Conservation (phyloP, 2,113 vertebrate species). For the Morone chrysops region DNA sequence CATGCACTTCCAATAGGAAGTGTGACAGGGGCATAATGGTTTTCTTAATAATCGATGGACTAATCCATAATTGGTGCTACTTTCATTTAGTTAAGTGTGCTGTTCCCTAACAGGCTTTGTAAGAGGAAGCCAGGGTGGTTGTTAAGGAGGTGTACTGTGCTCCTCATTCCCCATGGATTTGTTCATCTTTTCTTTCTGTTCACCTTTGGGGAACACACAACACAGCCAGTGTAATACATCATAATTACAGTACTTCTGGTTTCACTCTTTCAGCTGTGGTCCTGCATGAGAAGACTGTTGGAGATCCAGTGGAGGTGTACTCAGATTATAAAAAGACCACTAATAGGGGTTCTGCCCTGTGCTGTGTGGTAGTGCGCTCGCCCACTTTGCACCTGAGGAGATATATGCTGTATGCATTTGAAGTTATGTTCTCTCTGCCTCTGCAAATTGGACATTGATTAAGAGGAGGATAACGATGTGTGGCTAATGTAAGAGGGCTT, state of each 20-base stretch:
- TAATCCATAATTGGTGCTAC: conserved; percentile 48
- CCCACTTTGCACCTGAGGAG: conserved; percentile 20
- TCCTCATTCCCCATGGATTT: conserved; percentile 38
- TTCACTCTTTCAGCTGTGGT: conserved; percentile 33
- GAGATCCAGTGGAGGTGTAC: conserved; percentile 35
- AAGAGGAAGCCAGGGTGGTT: conserved; percentile 27
- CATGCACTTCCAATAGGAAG: background rate
- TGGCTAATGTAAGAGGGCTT: conserved; percentile 59
- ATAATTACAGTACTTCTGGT: conserved; percentile 38
- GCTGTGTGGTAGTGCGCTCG: conserved; percentile 15
- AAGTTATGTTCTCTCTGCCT: conserved; percentile 46
- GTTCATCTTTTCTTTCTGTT: conserved; percentile 53
- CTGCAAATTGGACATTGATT: conserved; percentile 74
- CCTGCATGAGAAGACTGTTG: conserved; percentile 35
- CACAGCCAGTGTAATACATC: conserved; percentile 48
- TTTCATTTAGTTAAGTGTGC: conserved; percentile 57
- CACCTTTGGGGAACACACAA: conserved; percentile 18
- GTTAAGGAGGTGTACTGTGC: conserved; percentile 45
- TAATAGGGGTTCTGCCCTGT: conserved; percentile 63
- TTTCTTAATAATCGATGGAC: conserved; percentile 41
- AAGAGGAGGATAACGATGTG: conserved; percentile 56
- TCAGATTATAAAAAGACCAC: conserved; percentile 35
- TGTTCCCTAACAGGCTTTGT: conserved; percentile 42
- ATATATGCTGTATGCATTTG: conserved; percentile 41
- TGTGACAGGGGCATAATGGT: conserved; percentile 13